Conservation (phyloP, 2,888 invertebrate species). For the Cephus nigrinus region DNA sequence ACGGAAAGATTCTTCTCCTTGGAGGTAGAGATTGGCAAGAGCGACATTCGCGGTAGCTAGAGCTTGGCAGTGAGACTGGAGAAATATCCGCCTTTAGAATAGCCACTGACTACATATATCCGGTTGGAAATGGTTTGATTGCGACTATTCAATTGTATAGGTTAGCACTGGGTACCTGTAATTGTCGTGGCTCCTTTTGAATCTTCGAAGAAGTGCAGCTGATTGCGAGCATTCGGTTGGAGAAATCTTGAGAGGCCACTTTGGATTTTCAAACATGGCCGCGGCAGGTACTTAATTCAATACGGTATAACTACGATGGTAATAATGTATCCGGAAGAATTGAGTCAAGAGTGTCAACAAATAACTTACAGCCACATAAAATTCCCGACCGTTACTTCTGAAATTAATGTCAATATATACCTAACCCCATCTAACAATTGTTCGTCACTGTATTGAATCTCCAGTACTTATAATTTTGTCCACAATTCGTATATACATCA, state of each 20-base stretch:
- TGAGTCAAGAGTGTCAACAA: neutral
- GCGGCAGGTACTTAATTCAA: neutral
- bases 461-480: neutral
- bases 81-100: neutral
- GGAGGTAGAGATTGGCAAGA: neutral
- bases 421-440: neutral
- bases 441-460: neutral
- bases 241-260: neutral
- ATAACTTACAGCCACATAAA: neutral
- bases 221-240: neutral
- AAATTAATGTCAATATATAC: neutral
- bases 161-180: neutral
- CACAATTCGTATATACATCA: neutral
- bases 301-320: neutral
- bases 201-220: neutral
- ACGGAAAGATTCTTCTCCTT: neutral
- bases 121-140: neutral
- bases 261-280: neutral
- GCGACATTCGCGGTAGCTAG: neutral
- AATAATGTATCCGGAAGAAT: neutral
- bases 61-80: neutral
- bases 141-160: neutral
- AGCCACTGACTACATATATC: neutral
- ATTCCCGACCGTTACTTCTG: neutral
- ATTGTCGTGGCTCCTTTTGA: neutral